Base-by-base conservation (phyloP, 2,888 invertebrate species). In the Mythimna albipuncta region DNA sequence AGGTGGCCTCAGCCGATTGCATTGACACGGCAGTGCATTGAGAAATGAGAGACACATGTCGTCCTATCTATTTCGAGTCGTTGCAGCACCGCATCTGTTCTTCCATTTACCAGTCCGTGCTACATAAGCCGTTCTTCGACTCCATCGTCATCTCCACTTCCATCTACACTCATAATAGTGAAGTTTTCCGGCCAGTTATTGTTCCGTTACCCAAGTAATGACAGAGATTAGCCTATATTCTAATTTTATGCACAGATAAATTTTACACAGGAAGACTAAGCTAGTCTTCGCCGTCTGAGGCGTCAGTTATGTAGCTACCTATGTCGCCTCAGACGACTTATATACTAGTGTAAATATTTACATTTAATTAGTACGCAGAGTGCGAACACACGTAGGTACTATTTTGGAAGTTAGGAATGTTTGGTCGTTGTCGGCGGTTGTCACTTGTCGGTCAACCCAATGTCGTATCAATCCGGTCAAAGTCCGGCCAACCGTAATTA, bases 391-490 rank as follows among this genome's bases (percentile, higher is more conserved):
- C 52, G 2, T 26, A 26, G 26, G 26, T 59, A 81, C 81, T 70
- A 81, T 84, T 81, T 81, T 75, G 70, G 76, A 75, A 68, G 84
- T 68, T 16, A 16, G 81, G 81, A 75, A 81, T 84, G 64, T 64
- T 52, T 52, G 26, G 59, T 26, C 47, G 6, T 47, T 6, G 47
- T 47, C 47, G 47, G 6, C 58, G 50, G 19, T 44, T 47, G 55
- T 26, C 26, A 26, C 26, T 26, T 26, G 26, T 55, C 21, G 81
- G 81, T 70, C 84, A 57, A 35, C 32, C 70, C 81, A 81, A 84
- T 84, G 81, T 81, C 80, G 58, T 47, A 70, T 21, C 63, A 59
- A 66, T 68, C 62, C 26, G 10, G 52, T 75, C 52, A 63, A 80
- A 75, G 75, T 68, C 16, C 54, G n/a, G 21, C 10, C n/a, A n/a